Evolutionary conservation across 1,140 invertebrate genomes (phyloP).

Genomic region (Gyrodactylus salaris): DNA sequence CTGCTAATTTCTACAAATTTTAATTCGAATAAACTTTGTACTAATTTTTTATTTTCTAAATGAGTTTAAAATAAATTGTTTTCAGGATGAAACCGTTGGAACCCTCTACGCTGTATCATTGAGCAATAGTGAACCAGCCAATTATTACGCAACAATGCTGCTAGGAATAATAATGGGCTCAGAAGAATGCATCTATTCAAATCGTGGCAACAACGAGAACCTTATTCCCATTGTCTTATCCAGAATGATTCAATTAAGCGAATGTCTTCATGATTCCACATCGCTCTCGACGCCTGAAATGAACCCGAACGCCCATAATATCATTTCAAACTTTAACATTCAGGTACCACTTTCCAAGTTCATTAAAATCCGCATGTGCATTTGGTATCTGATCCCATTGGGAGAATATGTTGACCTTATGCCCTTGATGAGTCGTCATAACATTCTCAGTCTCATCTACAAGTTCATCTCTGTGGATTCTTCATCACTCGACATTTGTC

Average conservation of each 20-base stretch:
- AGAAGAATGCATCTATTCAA: background rate
- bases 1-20: too few species aligned
- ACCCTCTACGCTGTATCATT: background rate
- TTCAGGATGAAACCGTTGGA: background rate
- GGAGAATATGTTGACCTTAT: background rate
- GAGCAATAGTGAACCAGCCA: background rate
- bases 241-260: background rate
- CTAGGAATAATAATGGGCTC: background rate
- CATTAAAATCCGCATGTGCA: background rate
- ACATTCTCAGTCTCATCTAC: background rate
- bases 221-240: background rate
- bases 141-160: background rate
- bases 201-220: background rate
- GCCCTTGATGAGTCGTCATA: background rate
- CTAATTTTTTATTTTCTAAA: background rate
- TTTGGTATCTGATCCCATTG: background rate
- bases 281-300: background rate
- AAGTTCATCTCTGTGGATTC: background rate
- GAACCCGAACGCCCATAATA: background rate
- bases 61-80: background rate
- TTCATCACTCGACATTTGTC: background rate
- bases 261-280: too few species aligned
- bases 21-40: too few species aligned
- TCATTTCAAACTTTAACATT: background rate
- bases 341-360: background rate